A percentile compares a stretch with the other conserved stretches of the same genome.
Conservation (phyloP, 2,888 invertebrate genomes). For the Pseudococcus viburni region DNA sequence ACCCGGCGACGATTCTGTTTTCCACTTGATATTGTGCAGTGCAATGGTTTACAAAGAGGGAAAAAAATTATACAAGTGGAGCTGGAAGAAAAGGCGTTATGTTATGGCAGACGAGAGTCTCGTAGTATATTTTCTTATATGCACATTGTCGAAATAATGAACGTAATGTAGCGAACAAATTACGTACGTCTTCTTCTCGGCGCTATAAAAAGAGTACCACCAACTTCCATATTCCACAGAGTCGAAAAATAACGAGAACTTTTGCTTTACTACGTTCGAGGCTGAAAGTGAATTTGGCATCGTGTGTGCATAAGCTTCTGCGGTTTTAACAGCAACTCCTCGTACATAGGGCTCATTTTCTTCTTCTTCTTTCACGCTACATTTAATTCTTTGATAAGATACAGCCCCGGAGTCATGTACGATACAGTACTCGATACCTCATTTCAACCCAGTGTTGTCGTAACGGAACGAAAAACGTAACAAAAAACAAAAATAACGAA, state of each 20-base stretch:
- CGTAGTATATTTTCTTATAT: slow-evolving; percentile 32
- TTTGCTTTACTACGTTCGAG: background rate
- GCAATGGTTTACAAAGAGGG: background rate
- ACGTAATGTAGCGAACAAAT: slow-evolving; percentile 47
- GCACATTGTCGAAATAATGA: slow-evolving; percentile 45
- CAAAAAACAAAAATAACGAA: too few relatives aligned
- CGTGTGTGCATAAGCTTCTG: background rate
- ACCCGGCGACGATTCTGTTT: background rate
- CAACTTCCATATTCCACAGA: background rate
- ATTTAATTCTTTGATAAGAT: slow-evolving; percentile 60
- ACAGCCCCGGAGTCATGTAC: background rate
- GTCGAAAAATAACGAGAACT: slow-evolving; percentile 26
- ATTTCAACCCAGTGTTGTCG: too few relatives aligned
- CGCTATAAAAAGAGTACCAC: background rate
- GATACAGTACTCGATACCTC: too few relatives aligned
- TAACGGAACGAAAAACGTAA: too few relatives aligned
- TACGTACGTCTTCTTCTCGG: slow-evolving; percentile 9
- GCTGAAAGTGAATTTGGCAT: background rate
- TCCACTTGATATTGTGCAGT: slow-evolving; percentile 31
- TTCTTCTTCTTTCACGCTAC: slow-evolving; percentile 54
- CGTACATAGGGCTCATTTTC: slow-evolving; percentile 26
- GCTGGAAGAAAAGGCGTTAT: slow-evolving; percentile 15
- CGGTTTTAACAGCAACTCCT: background rate
- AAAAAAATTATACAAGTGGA: background rate
- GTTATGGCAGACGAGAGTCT: background rate